A percentile compares a stretch with the other conserved stretches of the same genome.
phyloP scores from a whole-genome alignment of 2,113 vertebrate genomes.

The Chitala chitala region DNA sequence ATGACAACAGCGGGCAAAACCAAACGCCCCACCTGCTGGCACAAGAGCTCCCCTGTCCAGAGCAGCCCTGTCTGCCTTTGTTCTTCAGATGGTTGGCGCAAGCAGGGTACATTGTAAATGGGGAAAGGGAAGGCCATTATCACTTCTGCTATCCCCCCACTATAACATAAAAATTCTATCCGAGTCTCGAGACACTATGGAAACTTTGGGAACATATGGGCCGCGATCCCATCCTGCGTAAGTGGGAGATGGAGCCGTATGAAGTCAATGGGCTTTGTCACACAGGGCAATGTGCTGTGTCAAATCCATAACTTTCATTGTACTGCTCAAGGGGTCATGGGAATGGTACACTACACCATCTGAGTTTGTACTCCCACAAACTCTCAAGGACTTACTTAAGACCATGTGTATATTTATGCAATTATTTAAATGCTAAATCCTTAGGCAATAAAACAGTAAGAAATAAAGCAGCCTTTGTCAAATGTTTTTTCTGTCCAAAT shows the following conservation, averaged over 20 bases:
- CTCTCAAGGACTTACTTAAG: not conserved
- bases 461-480: not conserved
- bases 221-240: not conserved
- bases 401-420: slow-evolving; percentile 1
- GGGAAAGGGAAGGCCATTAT: slow-evolving; percentile 8
- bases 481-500: not conserved
- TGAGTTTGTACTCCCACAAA: not conserved
- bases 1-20: too few species aligned
- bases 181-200: not conserved
- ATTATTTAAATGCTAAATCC: not conserved
- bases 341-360: slow-evolving; percentile 15
- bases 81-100: not conserved
- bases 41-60: slow-evolving; percentile 1
- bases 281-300: too few species aligned
- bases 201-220: not conserved
- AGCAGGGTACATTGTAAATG: not conserved
- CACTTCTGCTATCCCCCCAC: not conserved
- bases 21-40: not conserved
- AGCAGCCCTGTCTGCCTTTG: not conserved
- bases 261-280: too few species aligned
- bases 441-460: not conserved
- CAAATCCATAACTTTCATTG: not conserved
- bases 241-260: not conserved
- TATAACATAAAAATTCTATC: not conserved
- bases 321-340: not conserved